Evolutionary conservation across 2,113 vertebrate genomes (phyloP).

Genomic region (Montifringilla adamsi): DNA sequence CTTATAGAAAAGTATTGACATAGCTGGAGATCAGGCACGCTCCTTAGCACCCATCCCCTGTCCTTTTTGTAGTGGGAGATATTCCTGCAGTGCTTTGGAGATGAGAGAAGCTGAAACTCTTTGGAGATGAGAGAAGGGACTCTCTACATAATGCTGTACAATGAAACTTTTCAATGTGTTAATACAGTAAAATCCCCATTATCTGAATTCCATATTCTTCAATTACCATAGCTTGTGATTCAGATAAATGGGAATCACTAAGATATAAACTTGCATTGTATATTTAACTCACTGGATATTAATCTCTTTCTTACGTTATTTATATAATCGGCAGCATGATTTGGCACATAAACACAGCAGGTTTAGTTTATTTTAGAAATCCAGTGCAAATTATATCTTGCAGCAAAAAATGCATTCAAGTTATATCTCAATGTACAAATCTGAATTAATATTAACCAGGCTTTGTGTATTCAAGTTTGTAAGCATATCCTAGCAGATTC

Average conservation of each 20-base stretch:
- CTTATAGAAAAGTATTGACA: not conserved
- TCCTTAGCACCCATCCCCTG: not conserved
- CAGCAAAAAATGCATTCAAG: not conserved
- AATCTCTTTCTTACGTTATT: not conserved
- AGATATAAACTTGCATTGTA: not conserved
- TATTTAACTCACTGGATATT: slow-evolving; percentile 5
- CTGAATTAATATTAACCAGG: not conserved
- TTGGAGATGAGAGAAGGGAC: not conserved
- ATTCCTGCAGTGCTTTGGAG: not conserved
- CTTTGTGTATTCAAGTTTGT: not conserved
- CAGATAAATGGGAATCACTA: not conserved
- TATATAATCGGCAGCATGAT: not conserved
- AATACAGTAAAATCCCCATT: not conserved
- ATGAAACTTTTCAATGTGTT: not conserved
- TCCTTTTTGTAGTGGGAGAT: not conserved
- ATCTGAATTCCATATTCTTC: slow-evolving; percentile 13
- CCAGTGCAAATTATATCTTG: not conserved
- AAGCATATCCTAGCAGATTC: not conserved
- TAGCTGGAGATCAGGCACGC: not conserved
- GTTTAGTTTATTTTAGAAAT: not conserved
- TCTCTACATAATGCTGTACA: not conserved
- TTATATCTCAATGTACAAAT: not conserved
- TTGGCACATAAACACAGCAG: not conserved
- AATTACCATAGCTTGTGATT: not conserved
- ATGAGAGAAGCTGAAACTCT: not conserved